Base-by-base conservation (phyloP, 2,113 vertebrate species). In the Gymnobelideus leadbeateri region DNA sequence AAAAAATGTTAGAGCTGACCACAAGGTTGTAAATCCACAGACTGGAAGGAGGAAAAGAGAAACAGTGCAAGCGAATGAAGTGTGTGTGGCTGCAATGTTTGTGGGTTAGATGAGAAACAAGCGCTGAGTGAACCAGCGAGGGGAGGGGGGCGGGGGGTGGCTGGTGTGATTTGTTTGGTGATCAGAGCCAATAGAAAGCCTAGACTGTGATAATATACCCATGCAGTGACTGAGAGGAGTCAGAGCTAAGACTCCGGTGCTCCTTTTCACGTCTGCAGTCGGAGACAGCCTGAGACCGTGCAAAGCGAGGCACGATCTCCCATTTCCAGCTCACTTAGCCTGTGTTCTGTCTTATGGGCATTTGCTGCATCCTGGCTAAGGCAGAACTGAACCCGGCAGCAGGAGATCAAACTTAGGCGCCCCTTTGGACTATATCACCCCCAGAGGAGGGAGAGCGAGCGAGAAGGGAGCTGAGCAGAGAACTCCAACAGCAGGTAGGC, bases 101-200 rank as follows among this genome's bases (percentile, higher is more conserved):
- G 97, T 61, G 95, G 94, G 91, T 95, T 95, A 91, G 96, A 94
- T 49, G 95, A 92, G 97, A 96, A 96, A 51, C 95, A 2, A 94
- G 97, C 94, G 91, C 96, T 8, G 95, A 97, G 92, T 91, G 91
- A 95, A 96, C 91, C 57, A 53, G 94, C 51, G 96, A 90, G 68
- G 92, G 57, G n/a, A 53, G 31, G 43, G 90, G 93, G 96, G 97
- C 57, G 98, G 98, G 98, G 97, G 98, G 98, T 98, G 98, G 97
- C 98, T 92, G 94, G 96, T 92, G 97, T 97, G 98, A 98, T 98
- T 98, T 98, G 98, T 98, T 98, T 97, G 98, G 98, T 94, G 98
- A 98, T 97, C 96, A 89, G 98, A 99, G 98, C 99, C 99, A 99
- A 99, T 99, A 98, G 99, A 98, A 98, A 98, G 97, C 98, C 97